Percentiles rank a stretch among this genome's conserved stretches.
These are phyloP conservation scores for Formica exsecta DNA, from an alignment of 1,140 invertebrate species.

Conservation along the genomic window DNA sequence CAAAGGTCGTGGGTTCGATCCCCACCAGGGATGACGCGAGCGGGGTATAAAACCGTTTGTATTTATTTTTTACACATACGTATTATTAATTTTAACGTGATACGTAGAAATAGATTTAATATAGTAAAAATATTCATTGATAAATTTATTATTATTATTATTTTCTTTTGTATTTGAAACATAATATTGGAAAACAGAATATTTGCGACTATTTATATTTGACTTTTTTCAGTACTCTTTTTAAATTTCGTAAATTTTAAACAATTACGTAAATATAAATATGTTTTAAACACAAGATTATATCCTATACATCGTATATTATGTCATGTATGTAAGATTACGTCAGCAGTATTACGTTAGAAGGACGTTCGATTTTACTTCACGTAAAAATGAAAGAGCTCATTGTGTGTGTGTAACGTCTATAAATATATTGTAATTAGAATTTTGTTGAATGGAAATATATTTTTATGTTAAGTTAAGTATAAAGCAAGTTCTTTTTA, in stretches of 20 bases:
- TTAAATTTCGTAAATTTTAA: not conserved
- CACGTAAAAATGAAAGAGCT: not conserved
- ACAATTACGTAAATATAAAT: not conserved
- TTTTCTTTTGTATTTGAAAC: not conserved
- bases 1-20: constrained; percentile 90
- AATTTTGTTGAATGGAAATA: constrained; percentile 15
- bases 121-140: too few relatives aligned
- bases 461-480: too few relatives aligned
- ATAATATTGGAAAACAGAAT: not conserved
- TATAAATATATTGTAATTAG: constrained; percentile 35
- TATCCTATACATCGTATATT: not conserved
- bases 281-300: not conserved
- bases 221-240: not conserved
- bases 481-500: not conserved
- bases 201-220: too few relatives aligned
- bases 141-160: not conserved
- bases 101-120: not conserved
- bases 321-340: not conserved
- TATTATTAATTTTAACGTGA: not conserved
- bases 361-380: constrained; percentile 25
- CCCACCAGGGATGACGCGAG: constrained; percentile 88
- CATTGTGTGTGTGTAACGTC: not conserved
- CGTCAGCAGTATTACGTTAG: constrained; percentile 13
- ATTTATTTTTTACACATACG: constrained; percentile 8
- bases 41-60: constrained; percentile 5